Conservation (phyloP, 53 echinoderm and acorn worm species). For the Temnopleurus reevesii region DNA sequence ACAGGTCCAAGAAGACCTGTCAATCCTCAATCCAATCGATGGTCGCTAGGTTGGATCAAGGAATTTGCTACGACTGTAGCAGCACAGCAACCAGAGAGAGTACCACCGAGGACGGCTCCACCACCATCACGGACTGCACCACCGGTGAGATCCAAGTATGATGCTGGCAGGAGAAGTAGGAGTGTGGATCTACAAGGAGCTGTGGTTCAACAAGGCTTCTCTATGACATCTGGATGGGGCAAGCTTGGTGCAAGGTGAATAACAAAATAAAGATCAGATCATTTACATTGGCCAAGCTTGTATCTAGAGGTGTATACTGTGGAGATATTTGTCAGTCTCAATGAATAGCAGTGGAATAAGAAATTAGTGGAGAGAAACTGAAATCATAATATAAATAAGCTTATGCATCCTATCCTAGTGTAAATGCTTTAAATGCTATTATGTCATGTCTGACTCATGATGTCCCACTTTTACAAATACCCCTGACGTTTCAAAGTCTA, state of each 20-base stretch:
- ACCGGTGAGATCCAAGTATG: neutral
- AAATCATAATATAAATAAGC: too few relatives aligned
- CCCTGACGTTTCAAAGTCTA: too few relatives aligned
- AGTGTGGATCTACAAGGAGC: conserved; percentile 32
- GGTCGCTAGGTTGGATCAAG: conserved; percentile 85
- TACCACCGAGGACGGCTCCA: conserved; percentile 11
- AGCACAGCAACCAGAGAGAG: conserved; percentile 49
- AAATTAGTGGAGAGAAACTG: too few relatives aligned
- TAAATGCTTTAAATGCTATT: too few relatives aligned
- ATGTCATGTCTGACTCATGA: too few relatives aligned
- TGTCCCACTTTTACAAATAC: too few relatives aligned
- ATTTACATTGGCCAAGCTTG: too few relatives aligned
- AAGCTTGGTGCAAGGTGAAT: conserved; percentile 76
- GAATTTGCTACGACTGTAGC: conserved; percentile 65
- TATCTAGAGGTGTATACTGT: too few relatives aligned
- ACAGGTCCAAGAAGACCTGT: neutral
- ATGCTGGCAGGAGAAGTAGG: conserved; percentile 18
- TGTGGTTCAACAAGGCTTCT: neutral
- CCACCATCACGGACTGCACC: too few relatives aligned
- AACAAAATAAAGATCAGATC: neutral
- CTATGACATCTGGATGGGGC: conserved; percentile 66
- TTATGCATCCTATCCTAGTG: too few relatives aligned
- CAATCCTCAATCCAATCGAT: conserved; percentile 57
- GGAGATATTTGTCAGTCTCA: too few relatives aligned
- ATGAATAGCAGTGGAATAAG: too few relatives aligned